These are phyloP conservation scores for Mugil cephalus DNA, from an alignment of 2,113 vertebrate species.

Conservation along the genomic window DNA sequence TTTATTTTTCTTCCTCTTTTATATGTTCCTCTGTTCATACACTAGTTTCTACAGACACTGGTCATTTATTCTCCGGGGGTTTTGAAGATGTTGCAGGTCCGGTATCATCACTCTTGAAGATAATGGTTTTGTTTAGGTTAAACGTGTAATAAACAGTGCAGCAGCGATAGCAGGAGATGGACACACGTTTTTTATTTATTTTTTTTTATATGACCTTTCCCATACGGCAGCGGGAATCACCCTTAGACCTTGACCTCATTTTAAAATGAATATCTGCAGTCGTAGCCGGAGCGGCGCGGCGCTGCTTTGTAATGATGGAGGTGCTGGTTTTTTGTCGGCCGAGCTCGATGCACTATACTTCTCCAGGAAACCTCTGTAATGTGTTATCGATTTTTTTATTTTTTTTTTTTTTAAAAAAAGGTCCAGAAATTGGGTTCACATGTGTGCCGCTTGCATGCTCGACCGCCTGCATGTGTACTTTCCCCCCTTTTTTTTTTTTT, in stretches of 20 bases:
- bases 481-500: background rate
- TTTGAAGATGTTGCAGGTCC: too few species aligned
- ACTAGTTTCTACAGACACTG: too few species aligned
- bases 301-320: background rate
- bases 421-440: constrained; percentile 32
- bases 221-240: background rate
- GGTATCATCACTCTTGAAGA: too few species aligned
- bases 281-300: background rate
- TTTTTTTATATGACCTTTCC: background rate
- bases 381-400: constrained; percentile 76
- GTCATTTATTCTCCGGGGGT: too few species aligned
- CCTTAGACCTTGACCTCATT: background rate
- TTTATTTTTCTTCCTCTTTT: too few species aligned
- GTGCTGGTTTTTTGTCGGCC: background rate
- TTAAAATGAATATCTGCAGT: background rate
- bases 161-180: background rate
- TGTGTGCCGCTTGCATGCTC: constrained; percentile 32
- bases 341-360: constrained; percentile 24
- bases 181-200: too few species aligned
- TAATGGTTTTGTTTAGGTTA: too few species aligned
- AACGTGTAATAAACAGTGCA: too few species aligned
- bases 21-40: too few species aligned
- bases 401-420: too few species aligned
- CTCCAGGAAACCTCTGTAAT: constrained; percentile 70
- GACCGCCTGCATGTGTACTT: constrained; percentile 4